Evolutionary conservation across 2,113 vertebrate genomes (phyloP).

Genomic region (Toxotes jaculatrix): DNA sequence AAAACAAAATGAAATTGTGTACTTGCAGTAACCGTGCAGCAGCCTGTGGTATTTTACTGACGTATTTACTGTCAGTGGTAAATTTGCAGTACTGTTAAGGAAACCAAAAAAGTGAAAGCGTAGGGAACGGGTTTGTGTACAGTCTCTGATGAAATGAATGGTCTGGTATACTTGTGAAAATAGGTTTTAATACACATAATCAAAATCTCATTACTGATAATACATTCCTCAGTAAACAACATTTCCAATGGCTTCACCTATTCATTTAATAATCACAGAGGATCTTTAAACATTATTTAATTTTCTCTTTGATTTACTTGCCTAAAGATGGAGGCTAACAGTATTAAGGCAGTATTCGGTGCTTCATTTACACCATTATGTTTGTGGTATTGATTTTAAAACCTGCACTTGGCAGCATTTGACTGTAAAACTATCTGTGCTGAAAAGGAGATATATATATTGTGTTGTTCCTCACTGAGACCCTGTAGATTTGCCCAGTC

Average conservation of each 20-base stretch:
- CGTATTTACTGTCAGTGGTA: too few species aligned
- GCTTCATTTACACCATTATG: not conserved
- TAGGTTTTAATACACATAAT: slow-evolving; percentile 1
- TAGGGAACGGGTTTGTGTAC: not conserved
- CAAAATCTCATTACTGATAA: not conserved
- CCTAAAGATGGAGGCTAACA: not conserved
- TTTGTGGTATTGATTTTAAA: not conserved
- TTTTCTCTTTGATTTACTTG: not conserved
- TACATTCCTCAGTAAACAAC: not conserved
- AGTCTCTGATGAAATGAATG: not conserved
- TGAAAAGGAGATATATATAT: not conserved
- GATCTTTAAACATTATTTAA: not conserved
- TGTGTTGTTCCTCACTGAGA: not conserved
- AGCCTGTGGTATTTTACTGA: not conserved
- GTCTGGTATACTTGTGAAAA: not conserved
- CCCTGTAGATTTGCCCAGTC: not conserved
- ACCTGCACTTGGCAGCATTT: not conserved
- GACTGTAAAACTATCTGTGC: too few species aligned
- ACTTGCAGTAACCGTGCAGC: not conserved
- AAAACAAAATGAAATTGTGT: not conserved
- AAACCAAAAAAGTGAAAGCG: too few species aligned
- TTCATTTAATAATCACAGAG: not conserved
- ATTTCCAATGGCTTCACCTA: not conserved
- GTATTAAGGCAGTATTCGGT: not conserved
- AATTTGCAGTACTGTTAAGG: too few species aligned